These are phyloP conservation scores for Oceanodroma tethys DNA, from an alignment of 2,113 vertebrate species.

Conservation along the genomic window DNA sequence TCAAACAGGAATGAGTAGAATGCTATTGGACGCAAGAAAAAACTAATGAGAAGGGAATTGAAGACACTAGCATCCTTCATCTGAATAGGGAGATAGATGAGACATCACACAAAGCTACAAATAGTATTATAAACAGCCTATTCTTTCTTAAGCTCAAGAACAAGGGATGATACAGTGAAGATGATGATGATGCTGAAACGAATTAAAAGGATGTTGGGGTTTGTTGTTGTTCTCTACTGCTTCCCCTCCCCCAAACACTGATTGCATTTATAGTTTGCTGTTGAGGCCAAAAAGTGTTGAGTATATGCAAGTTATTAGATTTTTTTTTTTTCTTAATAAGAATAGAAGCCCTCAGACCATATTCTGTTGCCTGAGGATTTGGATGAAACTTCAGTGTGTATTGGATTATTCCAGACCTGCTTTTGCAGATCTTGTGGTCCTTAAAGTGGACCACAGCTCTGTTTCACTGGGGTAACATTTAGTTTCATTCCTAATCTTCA, in stretches of 20 bases:
- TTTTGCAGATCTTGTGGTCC: neutral
- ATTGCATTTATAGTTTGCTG: neutral
- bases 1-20: neutral
- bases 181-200: neutral
- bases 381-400: neutral
- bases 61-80: neutral
- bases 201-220: neutral
- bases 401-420: neutral
- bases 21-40: neutral
- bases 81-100: neutral
- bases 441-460: neutral
- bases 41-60: neutral
- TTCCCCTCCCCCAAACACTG: neutral
- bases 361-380: neutral
- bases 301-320: neutral
- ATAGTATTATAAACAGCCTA: neutral
- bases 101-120: neutral
- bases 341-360: neutral
- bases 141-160: neutral
- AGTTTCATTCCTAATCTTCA: neutral
- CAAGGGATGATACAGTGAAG: neutral
- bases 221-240: neutral
- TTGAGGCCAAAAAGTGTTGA: neutral
- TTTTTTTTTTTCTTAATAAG: neutral
- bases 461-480: neutral